Evolutionary conservation across 2,888 invertebrate species (phyloP).

Genomic region (Cactoblastis cactorum): DNA sequence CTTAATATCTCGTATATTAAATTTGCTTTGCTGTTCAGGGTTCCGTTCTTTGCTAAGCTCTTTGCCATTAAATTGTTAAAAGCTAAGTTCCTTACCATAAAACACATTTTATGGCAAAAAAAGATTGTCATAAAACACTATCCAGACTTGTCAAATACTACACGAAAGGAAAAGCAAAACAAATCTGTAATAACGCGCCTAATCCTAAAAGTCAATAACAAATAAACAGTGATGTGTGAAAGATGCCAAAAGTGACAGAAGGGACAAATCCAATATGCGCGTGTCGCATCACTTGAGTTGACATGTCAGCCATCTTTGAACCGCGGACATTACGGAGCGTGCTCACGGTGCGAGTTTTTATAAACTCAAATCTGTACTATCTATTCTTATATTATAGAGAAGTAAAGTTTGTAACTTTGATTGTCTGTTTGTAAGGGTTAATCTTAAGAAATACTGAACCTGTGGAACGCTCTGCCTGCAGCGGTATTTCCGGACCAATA

Average conservation of each 20-base stretch:
- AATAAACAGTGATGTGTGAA: slow-evolving; percentile 18
- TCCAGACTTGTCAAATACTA: neutral
- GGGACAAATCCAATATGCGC: slow-evolving; percentile 48
- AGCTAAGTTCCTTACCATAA: too few relatives aligned
- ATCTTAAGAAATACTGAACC: too few relatives aligned
- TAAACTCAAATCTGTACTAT: too few relatives aligned
- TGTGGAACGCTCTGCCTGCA: too few relatives aligned
- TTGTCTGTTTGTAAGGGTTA: too few relatives aligned
- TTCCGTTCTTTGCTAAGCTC: too few relatives aligned
- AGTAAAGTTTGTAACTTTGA: neutral
- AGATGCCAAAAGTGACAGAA: slow-evolving; percentile 33
- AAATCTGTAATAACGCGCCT: slow-evolving; percentile 8
- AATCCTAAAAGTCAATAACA: slow-evolving; percentile 14
- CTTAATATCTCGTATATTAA: too few relatives aligned
- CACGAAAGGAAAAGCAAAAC: neutral
- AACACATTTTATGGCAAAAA: too few relatives aligned
- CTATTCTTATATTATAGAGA: neutral
- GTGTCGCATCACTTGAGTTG: slow-evolving; percentile 37
- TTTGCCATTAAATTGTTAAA: too few relatives aligned
- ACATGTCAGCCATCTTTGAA: slow-evolving; percentile 27
- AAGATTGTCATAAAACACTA: neutral
- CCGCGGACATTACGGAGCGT: neutral
- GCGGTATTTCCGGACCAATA: too few relatives aligned
- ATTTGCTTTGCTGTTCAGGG: too few relatives aligned
- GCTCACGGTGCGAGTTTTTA: neutral